Conservation (phyloP, 2,888 invertebrate genomes). For the Clanis bilineata region DNA sequence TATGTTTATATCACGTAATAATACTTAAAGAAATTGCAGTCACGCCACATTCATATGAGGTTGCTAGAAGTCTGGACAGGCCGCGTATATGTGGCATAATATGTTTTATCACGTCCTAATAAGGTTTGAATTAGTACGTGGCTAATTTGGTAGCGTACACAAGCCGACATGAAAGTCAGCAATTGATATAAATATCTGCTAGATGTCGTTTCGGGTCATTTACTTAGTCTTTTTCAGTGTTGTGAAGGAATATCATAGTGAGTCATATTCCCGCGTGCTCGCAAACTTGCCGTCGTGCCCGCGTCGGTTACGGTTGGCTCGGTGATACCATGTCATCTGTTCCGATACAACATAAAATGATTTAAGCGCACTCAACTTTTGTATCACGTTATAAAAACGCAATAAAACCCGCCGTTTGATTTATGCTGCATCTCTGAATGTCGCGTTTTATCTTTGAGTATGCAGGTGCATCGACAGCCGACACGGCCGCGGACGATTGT, state of each 20-base stretch:
- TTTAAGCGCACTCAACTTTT: conserved; percentile 37
- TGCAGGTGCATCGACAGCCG: conserved; percentile 58
- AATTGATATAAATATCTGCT: conserved; percentile 66
- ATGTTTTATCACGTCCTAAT: conserved; percentile 38
- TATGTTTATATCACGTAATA: conserved; percentile 53
- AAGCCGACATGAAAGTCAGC: conserved; percentile 46
- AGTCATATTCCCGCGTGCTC: background rate
- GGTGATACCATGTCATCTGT: conserved; percentile 32
- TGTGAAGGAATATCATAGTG: conserved; percentile 30
- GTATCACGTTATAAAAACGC: conserved; percentile 42
- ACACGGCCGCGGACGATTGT: conserved; percentile 44
- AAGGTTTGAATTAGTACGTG: conserved; percentile 38
- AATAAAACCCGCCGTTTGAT: conserved; percentile 44
- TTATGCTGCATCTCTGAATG: conserved; percentile 47
- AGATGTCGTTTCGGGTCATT: conserved; percentile 37
- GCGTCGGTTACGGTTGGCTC: background rate
- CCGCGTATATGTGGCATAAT: conserved; percentile 21
- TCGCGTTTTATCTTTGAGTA: conserved; percentile 44
- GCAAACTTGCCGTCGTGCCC: background rate
- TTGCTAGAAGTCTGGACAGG: conserved; percentile 40
- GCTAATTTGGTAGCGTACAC: conserved; percentile 30
- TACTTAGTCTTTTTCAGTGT: conserved; percentile 51
- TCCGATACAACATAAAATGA: conserved; percentile 35
- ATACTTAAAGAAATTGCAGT: conserved; percentile 59
- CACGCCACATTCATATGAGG: conserved; percentile 66